Evolutionary conservation across 2,113 vertebrate genomes (phyloP).

Genomic region (Malurus alboscapulatus): DNA sequence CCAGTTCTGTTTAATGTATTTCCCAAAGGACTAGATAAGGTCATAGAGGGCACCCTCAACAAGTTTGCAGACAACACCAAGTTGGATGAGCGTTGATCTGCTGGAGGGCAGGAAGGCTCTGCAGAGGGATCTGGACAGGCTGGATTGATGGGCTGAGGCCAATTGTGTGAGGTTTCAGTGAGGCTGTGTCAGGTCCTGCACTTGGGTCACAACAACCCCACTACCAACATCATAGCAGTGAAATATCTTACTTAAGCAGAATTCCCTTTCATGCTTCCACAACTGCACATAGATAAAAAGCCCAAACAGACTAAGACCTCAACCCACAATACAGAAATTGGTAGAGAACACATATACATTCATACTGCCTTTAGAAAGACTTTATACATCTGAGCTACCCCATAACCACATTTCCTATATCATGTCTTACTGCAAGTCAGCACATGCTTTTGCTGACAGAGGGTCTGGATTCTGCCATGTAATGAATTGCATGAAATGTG

Average conservation of each 20-base stretch:
- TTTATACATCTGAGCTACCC: neutral
- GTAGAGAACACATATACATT: neutral
- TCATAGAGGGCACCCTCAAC: neutral
- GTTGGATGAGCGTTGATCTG: neutral
- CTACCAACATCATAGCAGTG: neutral
- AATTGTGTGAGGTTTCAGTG: accelerated
- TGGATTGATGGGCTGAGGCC: accelerated
- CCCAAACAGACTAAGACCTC: neutral
- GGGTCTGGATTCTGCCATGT: neutral
- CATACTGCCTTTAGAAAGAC: neutral
- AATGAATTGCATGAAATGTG: neutral
- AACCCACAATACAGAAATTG: neutral
- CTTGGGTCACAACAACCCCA: neutral
- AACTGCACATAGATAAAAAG: neutral
- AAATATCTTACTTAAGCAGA: neutral
- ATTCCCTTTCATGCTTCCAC: neutral
- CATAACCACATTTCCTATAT: accelerated
- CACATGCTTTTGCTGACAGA: accelerated
- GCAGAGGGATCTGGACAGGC: neutral
- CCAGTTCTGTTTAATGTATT: neutral
- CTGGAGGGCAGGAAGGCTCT: neutral
- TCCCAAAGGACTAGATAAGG: neutral
- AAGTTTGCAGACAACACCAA: neutral
- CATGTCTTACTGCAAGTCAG: neutral
- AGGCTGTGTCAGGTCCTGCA: accelerated